Evolutionary conservation across 1,140 invertebrate species (phyloP), one percentile per base, ranked within the genome.

Genomic region (Euschistus heros): DNA sequence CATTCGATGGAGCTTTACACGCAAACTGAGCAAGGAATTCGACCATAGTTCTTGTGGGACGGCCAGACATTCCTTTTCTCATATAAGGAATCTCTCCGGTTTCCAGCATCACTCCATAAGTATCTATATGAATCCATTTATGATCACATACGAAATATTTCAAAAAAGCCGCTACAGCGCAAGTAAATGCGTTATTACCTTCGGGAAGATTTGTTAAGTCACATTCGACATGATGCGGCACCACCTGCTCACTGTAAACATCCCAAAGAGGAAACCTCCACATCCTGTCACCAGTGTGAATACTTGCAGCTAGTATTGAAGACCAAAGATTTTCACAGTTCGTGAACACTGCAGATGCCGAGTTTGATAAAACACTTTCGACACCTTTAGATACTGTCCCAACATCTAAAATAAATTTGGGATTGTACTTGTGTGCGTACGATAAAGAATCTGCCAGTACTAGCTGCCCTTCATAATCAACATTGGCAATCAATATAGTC

Each of bases 181-280:
- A 82, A 2, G 79, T 72, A 27, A 79, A 80, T 17, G 73, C 81
- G 26, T 15, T 18, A 24, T 57, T 69, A 66, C 18, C 66, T 42
- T 62, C 27, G 18, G 55, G 22, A 27, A 54, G 22, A 33, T 67
- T 67, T 17, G 64, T 57, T 27, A 65, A 30, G 57, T 65, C 64
- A 44, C 61, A 63, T 14, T 26, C 27, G 14, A 67, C 26, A 30
- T 67, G 66, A 20, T 60, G 2, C 1, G 55, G 57, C n/a, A 50
- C 17, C 26, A 67, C 52, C 15, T 57, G 60, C 5, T 63, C 14
- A 15, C 55, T 44, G 61, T 66, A 78, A 70, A 80, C 84, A 70
- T 80, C 75, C 75, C 81, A 85, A 13, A 86, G 73, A 0, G 84
- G 84, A 76, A 86, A 81, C 66, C 83, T 73, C 84, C 84, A 86